Base-by-base conservation (phyloP, 2,888 invertebrate genomes). In the Chloroclystis v-ata region DNA sequence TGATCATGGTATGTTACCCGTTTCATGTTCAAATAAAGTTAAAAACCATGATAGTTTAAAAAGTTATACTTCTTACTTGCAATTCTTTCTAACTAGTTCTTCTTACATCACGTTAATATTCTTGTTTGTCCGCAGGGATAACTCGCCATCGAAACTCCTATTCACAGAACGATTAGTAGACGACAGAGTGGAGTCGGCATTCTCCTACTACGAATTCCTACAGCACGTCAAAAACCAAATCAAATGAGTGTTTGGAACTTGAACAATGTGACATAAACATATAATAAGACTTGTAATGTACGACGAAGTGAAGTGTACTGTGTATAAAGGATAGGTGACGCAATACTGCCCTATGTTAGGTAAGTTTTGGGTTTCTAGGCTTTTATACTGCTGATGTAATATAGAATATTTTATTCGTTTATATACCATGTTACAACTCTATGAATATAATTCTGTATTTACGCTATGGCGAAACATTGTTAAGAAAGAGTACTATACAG, bases 161-260 rank as follows among this genome's bases (percentile, higher is more conserved):
- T 97, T 99, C 86, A 92, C 95, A 53, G 96, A 97, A 70, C 92
- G 93, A 65, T 90, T 99, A 67, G 91, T 98, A 37, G 99, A 99
- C 80, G 99, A 99, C 84, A 90, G 98, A 68, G 93, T 95, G 54
- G 99, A 99, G 78, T 94, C 95, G 47, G 93, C 96, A 43, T 93
- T 97, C 86, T 97, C 97, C 60, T 99, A 99, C 89, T 96, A 97
- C 82, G 99, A 99, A 91, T 99, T 99, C 89, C 90, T 99, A 78
- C 98, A 99, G 84, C 97, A 98, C 89, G 89, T 97, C 65, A 95
- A 96, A 83, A 91, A 91, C 66, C 95, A 95, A 89, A 92, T 97
- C 83, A 96, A 96, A 91, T 96, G 93, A 89, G 74, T 26, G 42
- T 12, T n/a, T 63, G 44, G 12, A 45, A 59, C 20, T 11, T 20